Base-by-base conservation (phyloP, 2,797 vertebrate species). In the Acomys russatus region DNA sequence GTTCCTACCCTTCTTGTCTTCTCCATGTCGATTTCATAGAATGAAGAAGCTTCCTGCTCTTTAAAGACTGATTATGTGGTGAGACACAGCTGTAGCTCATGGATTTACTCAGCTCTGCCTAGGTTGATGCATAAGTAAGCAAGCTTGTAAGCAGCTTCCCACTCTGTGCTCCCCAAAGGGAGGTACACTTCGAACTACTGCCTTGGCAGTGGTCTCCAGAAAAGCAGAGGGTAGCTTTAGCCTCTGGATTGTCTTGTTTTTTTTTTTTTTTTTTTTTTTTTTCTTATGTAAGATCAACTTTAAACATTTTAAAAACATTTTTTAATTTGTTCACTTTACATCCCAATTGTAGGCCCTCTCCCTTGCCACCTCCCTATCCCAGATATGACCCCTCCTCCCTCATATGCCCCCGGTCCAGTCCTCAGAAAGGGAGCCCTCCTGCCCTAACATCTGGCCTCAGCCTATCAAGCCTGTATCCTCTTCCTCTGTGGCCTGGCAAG, bases 151-250 rank as follows among this genome's bases (percentile, higher is more conserved):
- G 54, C 6, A 44, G 28, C 73, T 90, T 70, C n/a, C 79, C 1
- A 6, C 14, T 73, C 51, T 17, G 51, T 20, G 22, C 66, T 78
- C 33, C 14, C 54, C 51, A 18, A 92, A 33, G 56, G 17, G 11
- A 30, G 5, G 61, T 30, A 17, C 25, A 14, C 56, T 6, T 71
- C 73, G 61, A 28, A 14, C 51, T 28, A 17, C 35, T 7, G 28
- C 2, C 9, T 49, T 84, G 11, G 0, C 0, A 4, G 12, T 28
- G 71, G n/a, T 66, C 17, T 59, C 1, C 11, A 54, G 5, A 44
- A 80, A 88, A 83, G 59, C 86, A 77, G 51, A 93, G 44, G 9
- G 5, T 30, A 44, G 15, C 25, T 82, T 85, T 17, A 11, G 28
- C 18, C 30, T 86, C 63, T 71, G 35, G 66, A 44, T 44, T 44